phyloP scores from a whole-genome alignment of 2,888 invertebrate genomes.

The Eilema griseolum region DNA sequence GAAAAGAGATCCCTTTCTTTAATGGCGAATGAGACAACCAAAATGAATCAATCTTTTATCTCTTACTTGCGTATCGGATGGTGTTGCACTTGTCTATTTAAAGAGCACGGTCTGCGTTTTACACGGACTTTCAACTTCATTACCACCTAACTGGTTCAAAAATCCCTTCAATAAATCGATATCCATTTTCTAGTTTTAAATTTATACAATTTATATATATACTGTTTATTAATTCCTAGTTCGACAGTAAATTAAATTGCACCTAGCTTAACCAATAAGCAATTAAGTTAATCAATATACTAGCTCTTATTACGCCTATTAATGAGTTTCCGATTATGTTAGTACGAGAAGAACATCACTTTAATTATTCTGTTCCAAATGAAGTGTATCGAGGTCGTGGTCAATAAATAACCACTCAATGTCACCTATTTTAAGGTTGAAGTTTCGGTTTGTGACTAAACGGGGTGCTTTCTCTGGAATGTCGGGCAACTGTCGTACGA shows the following conservation, averaged over 20 bases:
- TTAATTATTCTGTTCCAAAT: slow-evolving; percentile 58
- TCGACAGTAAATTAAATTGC: slow-evolving; percentile 8
- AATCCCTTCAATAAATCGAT: slow-evolving; percentile 3
- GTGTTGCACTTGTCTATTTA: too few relatives aligned
- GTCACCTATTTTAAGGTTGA: slow-evolving; percentile 60
- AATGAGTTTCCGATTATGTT: slow-evolving; percentile 57
- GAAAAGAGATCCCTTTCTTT: too few relatives aligned
- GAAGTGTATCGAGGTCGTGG: slow-evolving; percentile 39
- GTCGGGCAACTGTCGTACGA: slow-evolving; percentile 68
- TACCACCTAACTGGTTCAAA: not conserved
- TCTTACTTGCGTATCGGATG: too few relatives aligned
- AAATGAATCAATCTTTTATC: too few relatives aligned
- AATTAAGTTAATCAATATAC: slow-evolving; percentile 48
- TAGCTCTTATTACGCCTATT: slow-evolving; percentile 39
- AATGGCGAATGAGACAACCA: too few relatives aligned
- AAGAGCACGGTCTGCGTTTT: not conserved
- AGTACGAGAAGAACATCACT: slow-evolving; percentile 52
- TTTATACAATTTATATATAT: not conserved
- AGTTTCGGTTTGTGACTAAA: slow-evolving; percentile 47
- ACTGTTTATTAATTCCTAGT: not conserved
- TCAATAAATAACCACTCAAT: slow-evolving; percentile 54
- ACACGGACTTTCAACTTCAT: not conserved
- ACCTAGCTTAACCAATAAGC: slow-evolving; percentile 31
- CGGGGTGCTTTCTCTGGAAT: slow-evolving; percentile 70
- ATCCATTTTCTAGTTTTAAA: not conserved